Conservation (phyloP, 2,888 invertebrate species). For the Mylabris sibirica region DNA sequence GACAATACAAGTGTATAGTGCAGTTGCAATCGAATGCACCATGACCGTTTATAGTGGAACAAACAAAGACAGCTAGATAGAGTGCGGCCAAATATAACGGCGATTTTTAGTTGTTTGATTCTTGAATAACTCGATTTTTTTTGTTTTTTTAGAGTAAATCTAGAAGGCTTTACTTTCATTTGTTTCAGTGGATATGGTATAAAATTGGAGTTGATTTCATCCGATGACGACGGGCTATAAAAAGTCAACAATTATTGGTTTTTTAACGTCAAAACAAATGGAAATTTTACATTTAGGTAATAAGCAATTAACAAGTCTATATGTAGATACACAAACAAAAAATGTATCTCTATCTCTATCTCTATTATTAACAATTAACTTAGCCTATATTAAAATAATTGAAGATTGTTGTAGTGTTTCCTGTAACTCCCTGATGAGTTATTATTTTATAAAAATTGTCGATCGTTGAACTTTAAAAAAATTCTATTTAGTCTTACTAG, state of each 20-base stretch:
- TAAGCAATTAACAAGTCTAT: background rate
- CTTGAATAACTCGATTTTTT: slow-evolving; percentile 3
- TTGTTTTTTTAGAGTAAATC: background rate
- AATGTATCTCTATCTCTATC: background rate
- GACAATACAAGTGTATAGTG: slow-evolving; percentile 3
- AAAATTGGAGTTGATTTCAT: too few relatives aligned
- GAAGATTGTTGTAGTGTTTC: background rate
- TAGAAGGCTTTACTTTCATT: background rate
- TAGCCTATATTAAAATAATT: background rate
- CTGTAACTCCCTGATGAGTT: too few relatives aligned
- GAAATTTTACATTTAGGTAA: background rate
- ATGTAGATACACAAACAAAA: background rate
- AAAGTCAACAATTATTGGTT: background rate
- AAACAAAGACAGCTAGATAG: background rate
- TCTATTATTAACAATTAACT: background rate
- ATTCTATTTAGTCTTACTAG: slow-evolving; percentile 11
- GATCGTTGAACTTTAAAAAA: slow-evolving; percentile 10
- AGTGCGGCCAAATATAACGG: slow-evolving; percentile 43
- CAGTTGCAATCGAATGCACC: slow-evolving; percentile 37
- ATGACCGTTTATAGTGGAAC: background rate
- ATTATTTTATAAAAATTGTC: background rate
- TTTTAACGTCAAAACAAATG: background rate
- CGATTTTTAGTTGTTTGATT: slow-evolving; percentile 16
- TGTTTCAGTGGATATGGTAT: too few relatives aligned
- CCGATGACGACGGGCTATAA: too few relatives aligned